Conservation (phyloP, 2,797 vertebrate genomes). For the Alosa sapidissima region DNA sequence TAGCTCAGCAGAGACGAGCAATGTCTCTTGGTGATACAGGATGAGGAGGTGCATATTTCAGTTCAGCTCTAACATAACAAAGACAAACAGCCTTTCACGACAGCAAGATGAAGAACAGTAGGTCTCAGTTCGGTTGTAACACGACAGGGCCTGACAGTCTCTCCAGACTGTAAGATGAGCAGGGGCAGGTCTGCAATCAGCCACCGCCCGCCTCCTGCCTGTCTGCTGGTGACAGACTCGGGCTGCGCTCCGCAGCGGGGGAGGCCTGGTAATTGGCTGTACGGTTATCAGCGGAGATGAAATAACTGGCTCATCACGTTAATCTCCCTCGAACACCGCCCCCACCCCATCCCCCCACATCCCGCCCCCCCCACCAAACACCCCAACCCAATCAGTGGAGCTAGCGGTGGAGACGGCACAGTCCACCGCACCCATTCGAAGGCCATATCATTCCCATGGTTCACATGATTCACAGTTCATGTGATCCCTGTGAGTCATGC, state of each 20-base stretch:
- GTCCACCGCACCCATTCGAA: background rate
- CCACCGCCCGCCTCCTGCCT: background rate
- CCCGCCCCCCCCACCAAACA: too few relatives aligned
- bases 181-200: background rate
- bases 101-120: background rate
- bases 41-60: background rate
- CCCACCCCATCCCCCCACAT: background rate
- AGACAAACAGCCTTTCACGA: background rate
- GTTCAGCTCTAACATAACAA: background rate
- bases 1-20: background rate
- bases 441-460: background rate
- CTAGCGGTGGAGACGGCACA: background rate
- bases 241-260: background rate
- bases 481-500: background rate
- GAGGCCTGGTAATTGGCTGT: conserved; percentile 48
- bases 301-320: conserved; percentile 52
- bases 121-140: too few relatives aligned
- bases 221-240: conserved; percentile 16
- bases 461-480: conserved; percentile 13
- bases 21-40: background rate
- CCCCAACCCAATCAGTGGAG: background rate
- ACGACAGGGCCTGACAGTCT: background rate
- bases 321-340: conserved; percentile 48
- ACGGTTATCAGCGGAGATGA: conserved; percentile 50
- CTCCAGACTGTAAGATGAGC: background rate